Conservation (phyloP, 1,140 invertebrate genomes). For the Ridgeia piscesae region DNA sequence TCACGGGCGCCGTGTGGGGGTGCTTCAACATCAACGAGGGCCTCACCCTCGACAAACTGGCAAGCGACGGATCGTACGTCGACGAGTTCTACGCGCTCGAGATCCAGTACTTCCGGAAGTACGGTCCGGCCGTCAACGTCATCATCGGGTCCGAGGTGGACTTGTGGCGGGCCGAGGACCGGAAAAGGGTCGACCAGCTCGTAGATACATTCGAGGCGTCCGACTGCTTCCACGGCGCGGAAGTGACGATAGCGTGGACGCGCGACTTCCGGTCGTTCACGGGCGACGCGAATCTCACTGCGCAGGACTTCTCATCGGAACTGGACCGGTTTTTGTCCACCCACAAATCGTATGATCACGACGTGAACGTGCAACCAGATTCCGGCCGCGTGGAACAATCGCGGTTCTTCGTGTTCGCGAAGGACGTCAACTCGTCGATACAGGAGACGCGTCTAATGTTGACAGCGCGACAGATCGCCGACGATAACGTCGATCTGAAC, state of each 20-base stretch:
- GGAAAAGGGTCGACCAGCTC: neutral
- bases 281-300: neutral
- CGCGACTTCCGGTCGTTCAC: neutral
- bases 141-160: neutral
- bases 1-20: neutral
- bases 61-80: neutral
- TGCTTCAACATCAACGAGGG: conserved; percentile 9
- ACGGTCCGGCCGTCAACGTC: neutral
- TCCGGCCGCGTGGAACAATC: neutral
- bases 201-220: neutral
- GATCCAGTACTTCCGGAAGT: neutral
- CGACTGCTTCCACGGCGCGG: neutral
- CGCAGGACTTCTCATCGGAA: neutral
- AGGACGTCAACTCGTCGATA: neutral
- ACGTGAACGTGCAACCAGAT: neutral
- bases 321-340: neutral
- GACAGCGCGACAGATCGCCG: conserved; percentile 10
- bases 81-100: neutral
- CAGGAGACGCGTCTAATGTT: neutral
- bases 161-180: neutral
- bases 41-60: neutral
- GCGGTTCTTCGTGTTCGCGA: neutral
- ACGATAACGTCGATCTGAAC: neutral
- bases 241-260: conserved; percentile 10
- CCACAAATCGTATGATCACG: neutral